Evolutionary conservation across 2,888 invertebrate species (phyloP), one percentile per base, ranked within the genome.

Genomic region (Chesias legatella): DNA sequence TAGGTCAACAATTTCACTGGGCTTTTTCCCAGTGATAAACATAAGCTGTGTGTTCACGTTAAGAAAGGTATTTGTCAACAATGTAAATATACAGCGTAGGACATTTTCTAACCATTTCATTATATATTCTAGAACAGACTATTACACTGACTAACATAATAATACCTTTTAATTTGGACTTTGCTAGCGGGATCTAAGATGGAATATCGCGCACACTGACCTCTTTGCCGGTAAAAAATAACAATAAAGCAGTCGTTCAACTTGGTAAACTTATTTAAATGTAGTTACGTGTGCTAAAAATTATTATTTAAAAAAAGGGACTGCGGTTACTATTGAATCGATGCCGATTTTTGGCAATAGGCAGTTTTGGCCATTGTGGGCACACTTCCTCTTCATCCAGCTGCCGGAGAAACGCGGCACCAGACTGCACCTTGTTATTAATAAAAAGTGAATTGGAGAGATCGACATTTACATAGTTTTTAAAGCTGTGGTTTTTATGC

Each of bases 371-470:
- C 60, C 61, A 68, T 76, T 79, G 73, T 75, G 60, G 47, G 54
- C 53, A 55, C 60, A 77, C 80, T 82, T 84, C 79, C 82, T 78
- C 71, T 63, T 79, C 51, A 57, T 48, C 73, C 86, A 85, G 70
- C 82, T 86, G 85, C 62, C 74, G 67, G 77, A 55, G 80, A 81
- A 81, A 81, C 77, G 63, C 58, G 60, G 65, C 67, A 64, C 62
- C 67, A 64, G 57, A 63, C 62, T 62, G 70, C 73, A 76, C 73
- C 72, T 73, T 76, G 67, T 76, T 67, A 79, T 81, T 74, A 75
- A 56, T 78, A 77, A 79, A 82, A 82, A 78, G 70, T 75, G 67
- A 62, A 67, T 70, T 64, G 63, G 51, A 66, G 60, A 67, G 57
- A 65, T 70, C 53, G 57, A 51, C 66, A 75, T 78, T 82, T 78